A percentile compares a stretch with the other conserved stretches of the same genome.
Evolutionary conservation across 2,113 vertebrate genomes (phyloP).

Genomic region (Candoia aspera): DNA sequence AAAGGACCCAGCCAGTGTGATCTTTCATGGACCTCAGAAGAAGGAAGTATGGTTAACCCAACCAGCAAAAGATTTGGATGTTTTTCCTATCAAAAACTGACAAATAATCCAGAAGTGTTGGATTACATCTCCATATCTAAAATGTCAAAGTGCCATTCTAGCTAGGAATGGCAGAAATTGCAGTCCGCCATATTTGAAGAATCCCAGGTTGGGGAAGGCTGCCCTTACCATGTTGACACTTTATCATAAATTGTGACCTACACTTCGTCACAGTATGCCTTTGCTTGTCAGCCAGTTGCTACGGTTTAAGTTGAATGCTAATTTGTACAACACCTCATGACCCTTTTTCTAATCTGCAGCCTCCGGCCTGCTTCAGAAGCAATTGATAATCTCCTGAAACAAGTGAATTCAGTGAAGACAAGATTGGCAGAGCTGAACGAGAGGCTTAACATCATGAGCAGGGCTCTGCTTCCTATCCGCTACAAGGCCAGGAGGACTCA

Average conservation of each 20-base stretch:
- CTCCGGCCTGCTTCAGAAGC: conserved; percentile 65
- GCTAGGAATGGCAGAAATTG: not conserved
- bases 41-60: not conserved
- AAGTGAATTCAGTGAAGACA: conserved; percentile 64
- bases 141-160: not conserved
- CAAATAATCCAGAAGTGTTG: not conserved
- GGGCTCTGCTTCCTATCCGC: conserved; percentile 39
- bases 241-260: not conserved
- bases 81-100: not conserved
- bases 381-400: conserved; percentile 68
- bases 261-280: not conserved
- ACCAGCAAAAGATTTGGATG: not conserved
- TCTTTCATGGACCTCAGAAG: not conserved
- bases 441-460: conserved; percentile 59
- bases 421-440: conserved; percentile 64
- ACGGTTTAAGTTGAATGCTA: not conserved
- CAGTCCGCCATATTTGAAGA: not conserved
- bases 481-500: conserved; percentile 60
- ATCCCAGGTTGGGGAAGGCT: not conserved
- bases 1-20: not conserved
- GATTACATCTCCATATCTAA: not conserved
- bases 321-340: not conserved
- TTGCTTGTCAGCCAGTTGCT: not conserved
- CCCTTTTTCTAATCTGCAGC: conserved; percentile 44
- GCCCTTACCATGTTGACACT: not conserved